Evolutionary conservation across 1,140 invertebrate genomes (phyloP).

Genomic region (Dendroctonus ponderosae): DNA sequence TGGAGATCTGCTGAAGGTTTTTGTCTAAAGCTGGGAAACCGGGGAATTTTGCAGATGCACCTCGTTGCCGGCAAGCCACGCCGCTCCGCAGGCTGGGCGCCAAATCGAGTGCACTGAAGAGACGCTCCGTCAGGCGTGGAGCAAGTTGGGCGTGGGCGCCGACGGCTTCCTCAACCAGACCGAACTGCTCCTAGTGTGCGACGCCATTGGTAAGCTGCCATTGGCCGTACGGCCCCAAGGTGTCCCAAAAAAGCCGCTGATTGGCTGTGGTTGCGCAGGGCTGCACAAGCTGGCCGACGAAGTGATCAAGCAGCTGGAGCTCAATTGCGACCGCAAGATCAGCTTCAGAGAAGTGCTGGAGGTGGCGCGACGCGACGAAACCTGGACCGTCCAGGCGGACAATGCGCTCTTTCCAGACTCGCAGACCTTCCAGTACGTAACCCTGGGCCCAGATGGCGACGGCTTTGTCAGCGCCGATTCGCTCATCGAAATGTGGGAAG

Average conservation of each 20-base stretch:
- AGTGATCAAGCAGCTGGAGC: slow-evolving; percentile 66
- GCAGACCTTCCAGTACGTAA: slow-evolving; percentile 46
- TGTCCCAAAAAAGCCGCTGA: no score
- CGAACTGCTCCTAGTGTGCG: slow-evolving; percentile 57
- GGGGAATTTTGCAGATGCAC: slow-evolving; percentile 52
- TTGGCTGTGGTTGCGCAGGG: slow-evolving; percentile 44
- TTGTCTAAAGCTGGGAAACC: no score
- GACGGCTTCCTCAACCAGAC: slow-evolving; percentile 61
- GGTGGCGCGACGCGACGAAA: slow-evolving; percentile 59
- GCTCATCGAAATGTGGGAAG: slow-evolving; percentile 72
- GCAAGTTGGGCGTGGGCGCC: slow-evolving; percentile 59
- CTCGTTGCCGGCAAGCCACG: slow-evolving; percentile 50
- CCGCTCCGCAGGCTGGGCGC: slow-evolving; percentile 35
- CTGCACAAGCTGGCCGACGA: slow-evolving; percentile 61
- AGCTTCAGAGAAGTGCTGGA: slow-evolving; percentile 67
- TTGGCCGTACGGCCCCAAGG: no score
- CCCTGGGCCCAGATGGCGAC: slow-evolving; percentile 48
- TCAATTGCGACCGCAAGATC: slow-evolving; percentile 64
- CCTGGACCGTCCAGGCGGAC: slow-evolving; percentile 39
- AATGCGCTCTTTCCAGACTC: slow-evolving; percentile 44
- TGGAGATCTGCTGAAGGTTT: not conserved
- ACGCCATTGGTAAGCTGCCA: slow-evolving; percentile 44
- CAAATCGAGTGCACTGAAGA: slow-evolving; percentile 46
- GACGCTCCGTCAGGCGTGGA: slow-evolving; percentile 59
- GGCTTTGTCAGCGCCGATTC: slow-evolving; percentile 51